Evolutionary conservation across 2,113 vertebrate species (phyloP).

Genomic region (Lamprotornis superbus): DNA sequence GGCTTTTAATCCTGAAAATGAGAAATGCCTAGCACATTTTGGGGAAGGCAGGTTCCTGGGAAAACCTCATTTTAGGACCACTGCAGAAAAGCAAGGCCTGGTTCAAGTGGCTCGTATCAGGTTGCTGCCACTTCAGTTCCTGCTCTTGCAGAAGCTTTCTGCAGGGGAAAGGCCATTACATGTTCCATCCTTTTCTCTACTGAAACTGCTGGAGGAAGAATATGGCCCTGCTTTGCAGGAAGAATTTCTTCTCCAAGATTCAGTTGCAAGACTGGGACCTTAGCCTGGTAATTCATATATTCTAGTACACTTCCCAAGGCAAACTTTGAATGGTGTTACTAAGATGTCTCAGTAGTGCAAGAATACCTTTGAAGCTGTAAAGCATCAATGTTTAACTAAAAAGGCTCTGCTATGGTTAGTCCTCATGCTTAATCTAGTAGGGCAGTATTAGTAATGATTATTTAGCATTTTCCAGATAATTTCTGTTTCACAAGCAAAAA

Average conservation of each 20-base stretch:
- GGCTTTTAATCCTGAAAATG: background rate
- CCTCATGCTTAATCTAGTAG: background rate
- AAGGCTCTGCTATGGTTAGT: background rate
- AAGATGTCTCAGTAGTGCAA: background rate
- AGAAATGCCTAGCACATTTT: background rate
- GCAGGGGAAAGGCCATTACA: background rate
- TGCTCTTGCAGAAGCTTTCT: background rate
- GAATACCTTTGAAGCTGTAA: background rate
- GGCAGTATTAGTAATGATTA: background rate
- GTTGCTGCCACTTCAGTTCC: background rate
- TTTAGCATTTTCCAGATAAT: background rate
- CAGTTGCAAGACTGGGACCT: background rate
- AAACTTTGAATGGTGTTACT: background rate
- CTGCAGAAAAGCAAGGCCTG: background rate
- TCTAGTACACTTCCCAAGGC: background rate
- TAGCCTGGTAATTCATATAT: background rate
- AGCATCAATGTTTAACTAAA: background rate
- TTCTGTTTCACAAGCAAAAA: background rate
- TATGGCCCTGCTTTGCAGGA: background rate
- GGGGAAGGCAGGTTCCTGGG: background rate
- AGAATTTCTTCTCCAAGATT: background rate
- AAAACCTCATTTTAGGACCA: background rate
- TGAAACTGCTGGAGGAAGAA: background rate
- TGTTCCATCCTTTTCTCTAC: background rate
- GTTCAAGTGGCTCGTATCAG: fast-evolving